Percentiles rank a stretch among this genome's conserved stretches.
Evolutionary conservation across 2,888 invertebrate species (phyloP).

Genomic region (Cheilosia vulpina): DNA sequence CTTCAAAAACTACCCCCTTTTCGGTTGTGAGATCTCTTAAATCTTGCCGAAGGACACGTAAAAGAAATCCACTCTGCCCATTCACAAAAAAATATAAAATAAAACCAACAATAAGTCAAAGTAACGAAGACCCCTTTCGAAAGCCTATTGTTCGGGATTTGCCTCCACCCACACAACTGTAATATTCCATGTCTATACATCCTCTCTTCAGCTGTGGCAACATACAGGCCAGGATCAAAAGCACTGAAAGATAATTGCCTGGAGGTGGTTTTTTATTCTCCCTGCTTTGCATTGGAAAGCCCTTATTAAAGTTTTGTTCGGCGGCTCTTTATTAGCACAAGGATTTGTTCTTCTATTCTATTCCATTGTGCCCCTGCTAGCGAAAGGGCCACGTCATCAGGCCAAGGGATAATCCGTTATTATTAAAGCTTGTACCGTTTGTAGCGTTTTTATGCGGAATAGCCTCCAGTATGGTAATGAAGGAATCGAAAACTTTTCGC

Average conservation of each 20-base stretch:
- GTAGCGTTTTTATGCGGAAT: constrained; percentile 17
- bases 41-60: no score
- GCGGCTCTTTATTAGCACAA: constrained; percentile 56
- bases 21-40: no score
- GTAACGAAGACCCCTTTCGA: constrained; percentile 3
- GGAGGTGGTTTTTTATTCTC: constrained; percentile 1
- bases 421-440: constrained; percentile 51
- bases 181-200: background rate
- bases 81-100: no score
- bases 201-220: constrained; percentile 12
- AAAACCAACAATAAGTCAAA: no score
- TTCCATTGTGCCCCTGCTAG: background rate
- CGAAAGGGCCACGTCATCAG: constrained; percentile 45
- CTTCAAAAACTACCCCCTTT: no score
- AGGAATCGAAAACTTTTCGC: background rate
- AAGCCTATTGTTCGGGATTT: constrained; percentile 20
- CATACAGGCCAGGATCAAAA: constrained; percentile 68
- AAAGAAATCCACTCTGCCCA: no score
- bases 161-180: background rate
- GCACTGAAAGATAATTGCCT: constrained; percentile 64
- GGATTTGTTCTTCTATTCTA: constrained; percentile 34
- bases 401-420: constrained; percentile 63
- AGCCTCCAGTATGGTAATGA: background rate
- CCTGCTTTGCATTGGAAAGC: constrained; percentile 51
- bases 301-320: constrained; percentile 64